A percentile compares a stretch with the other conserved stretches of the same genome.
Evolutionary conservation across 2,888 invertebrate species (phyloP).

Genomic region (Oconnorella tubifera): DNA sequence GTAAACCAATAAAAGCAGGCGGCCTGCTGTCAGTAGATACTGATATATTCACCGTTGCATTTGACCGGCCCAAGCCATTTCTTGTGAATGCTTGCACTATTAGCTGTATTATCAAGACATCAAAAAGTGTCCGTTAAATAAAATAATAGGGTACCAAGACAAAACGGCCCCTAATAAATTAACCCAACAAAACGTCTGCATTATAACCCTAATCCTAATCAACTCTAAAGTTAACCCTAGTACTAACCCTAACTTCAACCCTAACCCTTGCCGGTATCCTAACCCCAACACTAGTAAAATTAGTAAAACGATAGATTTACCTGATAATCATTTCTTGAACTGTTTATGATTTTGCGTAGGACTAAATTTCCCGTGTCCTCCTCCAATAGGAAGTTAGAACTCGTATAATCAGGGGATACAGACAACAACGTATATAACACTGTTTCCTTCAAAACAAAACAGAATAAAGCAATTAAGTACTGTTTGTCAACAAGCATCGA

Average conservation of each 20-base stretch:
- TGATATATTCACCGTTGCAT: constrained; percentile 28
- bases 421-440: constrained; percentile 22
- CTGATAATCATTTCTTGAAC: constrained; percentile 22
- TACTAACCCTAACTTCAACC: too few species aligned
- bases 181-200: too few species aligned
- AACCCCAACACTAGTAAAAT: too few species aligned
- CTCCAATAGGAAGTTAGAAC: constrained; percentile 35
- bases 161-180: too few species aligned
- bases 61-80: constrained; percentile 22
- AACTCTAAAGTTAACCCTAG: too few species aligned
- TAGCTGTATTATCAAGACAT: too few species aligned
- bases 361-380: constrained; percentile 29
- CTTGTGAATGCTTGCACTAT: constrained; percentile 27
- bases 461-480: too few species aligned
- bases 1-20: constrained; percentile 29
- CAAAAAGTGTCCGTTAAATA: too few species aligned
- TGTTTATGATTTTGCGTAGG: constrained; percentile 28
- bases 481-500: too few species aligned
- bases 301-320: constrained; percentile 22
- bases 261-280: too few species aligned
- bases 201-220: too few species aligned
- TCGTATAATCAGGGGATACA: constrained; percentile 22
- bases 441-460: constrained; percentile 28
- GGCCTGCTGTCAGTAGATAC: constrained; percentile 31
- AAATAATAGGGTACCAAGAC: too few species aligned